Percentiles rank a stretch among this genome's conserved stretches.
These are phyloP conservation scores for Macrosiphum euphorbiae DNA, from an alignment of 2,888 invertebrate species.

Conservation along the genomic window DNA sequence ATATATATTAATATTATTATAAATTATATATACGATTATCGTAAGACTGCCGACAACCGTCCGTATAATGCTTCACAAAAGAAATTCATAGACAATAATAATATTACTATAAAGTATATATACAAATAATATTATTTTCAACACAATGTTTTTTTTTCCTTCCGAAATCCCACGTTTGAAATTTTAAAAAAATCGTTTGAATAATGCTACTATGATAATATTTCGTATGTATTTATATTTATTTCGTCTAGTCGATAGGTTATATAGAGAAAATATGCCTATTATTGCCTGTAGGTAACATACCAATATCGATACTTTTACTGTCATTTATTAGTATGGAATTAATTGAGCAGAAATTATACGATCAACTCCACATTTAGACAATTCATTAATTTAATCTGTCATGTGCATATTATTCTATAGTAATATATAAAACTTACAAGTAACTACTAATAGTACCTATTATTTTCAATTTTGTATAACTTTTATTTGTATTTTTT, in stretches of 20 bases:
- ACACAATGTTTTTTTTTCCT: neutral
- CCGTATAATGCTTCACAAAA: neutral
- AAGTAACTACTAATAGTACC: neutral
- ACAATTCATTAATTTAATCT: neutral
- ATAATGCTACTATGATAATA: neutral
- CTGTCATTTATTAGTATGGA: neutral
- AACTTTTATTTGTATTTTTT: neutral
- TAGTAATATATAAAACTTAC: no score
- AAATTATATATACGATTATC: neutral
- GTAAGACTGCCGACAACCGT: neutral
- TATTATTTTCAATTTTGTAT: neutral
- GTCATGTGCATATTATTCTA: neutral
- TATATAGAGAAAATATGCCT: neutral
- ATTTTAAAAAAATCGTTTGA: neutral
- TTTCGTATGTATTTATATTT: neutral
- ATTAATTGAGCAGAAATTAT: neutral
- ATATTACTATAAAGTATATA: neutral
- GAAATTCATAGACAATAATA: slow-evolving; percentile 8
- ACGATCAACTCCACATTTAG: neutral
- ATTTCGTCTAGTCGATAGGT: neutral
- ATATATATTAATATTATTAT: neutral
- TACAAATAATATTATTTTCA: neutral
- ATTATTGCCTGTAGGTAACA: neutral
- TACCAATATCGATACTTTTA: neutral
- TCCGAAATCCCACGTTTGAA: neutral